Base-by-base conservation (phyloP, 2,113 vertebrate species). In the Alethe diademata region DNA sequence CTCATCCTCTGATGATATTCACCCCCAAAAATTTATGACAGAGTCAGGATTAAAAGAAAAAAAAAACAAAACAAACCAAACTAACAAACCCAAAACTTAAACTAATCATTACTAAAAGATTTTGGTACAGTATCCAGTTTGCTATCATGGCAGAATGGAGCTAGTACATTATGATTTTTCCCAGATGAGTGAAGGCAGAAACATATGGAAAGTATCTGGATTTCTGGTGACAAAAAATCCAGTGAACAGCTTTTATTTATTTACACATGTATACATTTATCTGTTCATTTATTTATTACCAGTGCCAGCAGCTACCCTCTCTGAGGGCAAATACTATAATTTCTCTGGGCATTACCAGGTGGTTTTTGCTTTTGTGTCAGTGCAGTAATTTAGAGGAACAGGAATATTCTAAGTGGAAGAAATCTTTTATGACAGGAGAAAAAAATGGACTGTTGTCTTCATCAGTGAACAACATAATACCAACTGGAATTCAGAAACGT, bases 141-240 rank as follows among this genome's bases (percentile, higher is more conserved):
- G 23, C 40, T 86, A 17, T 88, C 43, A 65, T 83, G 76, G 45
- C 60, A 90, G 78, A 91, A 60, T 75, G 61, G 40, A 95, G 42
- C n/a, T 38, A 82, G 58, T 62, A 47, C 47, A 83, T 35, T 58
- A 38, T 83, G 72, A 91, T 94, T 94, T 93, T 74, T 94, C 64
- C 85, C 93, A 97, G 78, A 90, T 96, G 93, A 88, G 69, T 23
- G 36, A 90, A 86, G 60, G n/a, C 81, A 94, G 47, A 86, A 88
- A 54, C 90, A 88, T 96, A 51, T 89, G 94, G 91, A 71, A 94
- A 86, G 22, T 71, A 73, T 95, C 71, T 95, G 40, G 26, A 78
- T 67, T 94, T 88, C 61, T 94, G 60, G 58, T 92, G 56, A 78
- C 75, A 78, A 65, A 83, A 28, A 76, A 86, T 54, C n/a, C 47